Evolutionary conservation across 2,113 vertebrate species (phyloP).

Genomic region (Zootoca vivipara): DNA sequence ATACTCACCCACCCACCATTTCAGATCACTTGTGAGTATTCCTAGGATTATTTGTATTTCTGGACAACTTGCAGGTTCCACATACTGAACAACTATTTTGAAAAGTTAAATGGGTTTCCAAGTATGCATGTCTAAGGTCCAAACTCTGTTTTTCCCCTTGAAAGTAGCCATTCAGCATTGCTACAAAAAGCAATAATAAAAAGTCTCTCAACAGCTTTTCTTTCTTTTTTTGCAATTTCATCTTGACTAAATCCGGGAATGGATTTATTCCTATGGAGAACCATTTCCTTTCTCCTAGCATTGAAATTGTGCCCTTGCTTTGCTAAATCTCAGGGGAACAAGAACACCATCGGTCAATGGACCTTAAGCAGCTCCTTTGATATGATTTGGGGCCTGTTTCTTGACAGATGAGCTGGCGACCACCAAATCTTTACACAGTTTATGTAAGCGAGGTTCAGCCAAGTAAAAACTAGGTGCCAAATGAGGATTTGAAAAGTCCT

Average conservation of each 20-base stretch:
- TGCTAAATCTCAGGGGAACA: background rate
- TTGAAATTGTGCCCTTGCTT: background rate
- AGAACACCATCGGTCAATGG: background rate
- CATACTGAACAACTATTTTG: background rate
- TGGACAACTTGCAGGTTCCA: background rate
- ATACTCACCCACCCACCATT: background rate
- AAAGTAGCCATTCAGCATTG: background rate
- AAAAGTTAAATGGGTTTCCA: background rate
- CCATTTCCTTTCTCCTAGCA: background rate
- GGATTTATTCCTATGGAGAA: background rate
- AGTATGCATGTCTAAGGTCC: background rate
- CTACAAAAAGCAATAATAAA: background rate
- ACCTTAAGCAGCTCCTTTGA: background rate
- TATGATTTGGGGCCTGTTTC: background rate
- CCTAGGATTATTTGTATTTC: background rate
- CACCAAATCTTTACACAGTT: background rate
- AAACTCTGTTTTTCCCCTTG: background rate
- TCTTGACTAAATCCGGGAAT: background rate
- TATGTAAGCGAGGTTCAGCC: background rate
- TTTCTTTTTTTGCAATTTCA: background rate
- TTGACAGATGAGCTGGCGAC: background rate
- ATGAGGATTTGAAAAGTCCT: background rate
- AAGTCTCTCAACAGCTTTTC: background rate
- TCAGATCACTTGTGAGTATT: background rate
- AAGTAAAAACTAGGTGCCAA: background rate